A percentile compares a stretch with the other conserved stretches of the same genome.
phyloP scores from a whole-genome alignment of 2,888 invertebrate species.

The Acanthosepion esculentum region DNA sequence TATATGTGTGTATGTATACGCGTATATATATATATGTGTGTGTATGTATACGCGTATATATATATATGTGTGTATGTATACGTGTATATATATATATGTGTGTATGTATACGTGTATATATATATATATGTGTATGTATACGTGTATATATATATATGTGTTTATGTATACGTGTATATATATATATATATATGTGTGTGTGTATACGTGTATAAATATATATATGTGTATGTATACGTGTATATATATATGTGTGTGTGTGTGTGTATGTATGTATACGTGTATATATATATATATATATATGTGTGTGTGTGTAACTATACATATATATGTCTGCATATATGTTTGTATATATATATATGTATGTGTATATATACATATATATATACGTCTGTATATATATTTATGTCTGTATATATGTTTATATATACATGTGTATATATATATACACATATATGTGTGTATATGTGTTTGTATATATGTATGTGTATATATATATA shows the following conservation, averaged over 20 bases:
- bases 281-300: conserved; percentile 34
- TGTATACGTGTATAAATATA: conserved; percentile 39
- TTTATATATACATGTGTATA: neutral
- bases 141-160: neutral
- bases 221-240: conserved; percentile 8
- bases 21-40: neutral
- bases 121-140: neutral
- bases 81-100: conserved; percentile 13
- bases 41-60: neutral
- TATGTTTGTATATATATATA: neutral
- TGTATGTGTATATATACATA: conserved; percentile 23
- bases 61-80: conserved; percentile 41
- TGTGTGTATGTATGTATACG: neutral
- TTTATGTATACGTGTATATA: neutral
- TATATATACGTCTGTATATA: neutral
- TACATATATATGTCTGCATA: no score
- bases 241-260: conserved; percentile 33
- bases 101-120: neutral
- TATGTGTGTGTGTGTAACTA: neutral
- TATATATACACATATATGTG: neutral
- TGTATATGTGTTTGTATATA: neutral
- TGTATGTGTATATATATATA: conserved; percentile 11
- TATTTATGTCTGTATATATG: neutral
- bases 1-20: neutral
- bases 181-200: neutral